phyloP scores from a whole-genome alignment of 2,888 invertebrate genomes.

The Agrilus mali region DNA sequence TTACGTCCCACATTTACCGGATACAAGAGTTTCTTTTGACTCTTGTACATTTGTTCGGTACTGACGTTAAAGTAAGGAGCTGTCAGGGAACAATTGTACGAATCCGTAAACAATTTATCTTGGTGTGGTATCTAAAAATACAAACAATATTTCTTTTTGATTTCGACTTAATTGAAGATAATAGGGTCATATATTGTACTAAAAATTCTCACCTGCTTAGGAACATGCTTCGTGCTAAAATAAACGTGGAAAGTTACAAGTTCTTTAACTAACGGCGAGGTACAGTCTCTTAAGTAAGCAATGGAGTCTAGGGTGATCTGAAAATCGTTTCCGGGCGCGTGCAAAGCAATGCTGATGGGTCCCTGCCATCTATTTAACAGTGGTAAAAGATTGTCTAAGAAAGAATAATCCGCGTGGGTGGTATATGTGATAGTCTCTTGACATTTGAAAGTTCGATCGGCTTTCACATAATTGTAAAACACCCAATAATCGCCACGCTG shows the following conservation, averaged over 20 bases:
- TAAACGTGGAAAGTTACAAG: constrained; percentile 82
- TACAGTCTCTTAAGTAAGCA: constrained; percentile 67
- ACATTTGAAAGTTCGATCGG: constrained; percentile 52
- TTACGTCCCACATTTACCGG: constrained; percentile 86
- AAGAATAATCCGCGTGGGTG: constrained; percentile 85
- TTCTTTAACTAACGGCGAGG: constrained; percentile 57
- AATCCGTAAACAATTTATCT: constrained; percentile 44
- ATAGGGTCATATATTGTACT: too few species aligned
- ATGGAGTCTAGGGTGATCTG: constrained; percentile 65
- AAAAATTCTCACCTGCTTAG: constrained; percentile 42
- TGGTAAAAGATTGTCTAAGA: constrained; percentile 79
- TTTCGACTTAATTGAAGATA: too few species aligned
- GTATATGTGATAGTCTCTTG: constrained; percentile 83
- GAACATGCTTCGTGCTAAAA: constrained; percentile 78
- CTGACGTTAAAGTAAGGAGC: constrained; percentile 59
- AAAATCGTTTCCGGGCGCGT: constrained; percentile 78
- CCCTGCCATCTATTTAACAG: constrained; percentile 78
- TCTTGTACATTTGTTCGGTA: constrained; percentile 59
- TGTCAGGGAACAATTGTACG: constrained; percentile 57
- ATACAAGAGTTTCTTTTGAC: constrained; percentile 68
- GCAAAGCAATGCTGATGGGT: constrained; percentile 75
- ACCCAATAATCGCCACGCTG: constrained; percentile 61
- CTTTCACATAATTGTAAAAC: constrained; percentile 71
- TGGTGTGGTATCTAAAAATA: constrained; percentile 51
- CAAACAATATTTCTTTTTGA: too few species aligned